A percentile compares a stretch with the other conserved stretches of the same genome.
Evolutionary conservation across 2,888 invertebrate genomes (phyloP).

Genomic region (Allophyes oxyacanthae): DNA sequence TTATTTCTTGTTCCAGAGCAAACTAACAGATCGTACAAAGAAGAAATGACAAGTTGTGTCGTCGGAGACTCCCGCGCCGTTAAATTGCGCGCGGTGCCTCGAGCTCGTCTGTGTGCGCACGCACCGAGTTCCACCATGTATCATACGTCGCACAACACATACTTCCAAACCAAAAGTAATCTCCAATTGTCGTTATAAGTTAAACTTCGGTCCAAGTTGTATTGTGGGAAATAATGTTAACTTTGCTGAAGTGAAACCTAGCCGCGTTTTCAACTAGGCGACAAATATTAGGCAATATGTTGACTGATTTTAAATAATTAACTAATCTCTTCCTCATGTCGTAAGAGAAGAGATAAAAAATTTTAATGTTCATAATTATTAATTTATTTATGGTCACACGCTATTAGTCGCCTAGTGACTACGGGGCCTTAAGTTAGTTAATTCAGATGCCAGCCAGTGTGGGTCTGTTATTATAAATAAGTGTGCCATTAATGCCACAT

Average conservation of each 20-base stretch:
- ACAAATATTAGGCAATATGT: neutral
- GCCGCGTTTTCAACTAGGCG: constrained; percentile 6
- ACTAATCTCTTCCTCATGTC: too few species aligned
- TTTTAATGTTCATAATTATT: too few species aligned
- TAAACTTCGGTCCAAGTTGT: constrained; percentile 13
- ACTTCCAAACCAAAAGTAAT: constrained; percentile 33
- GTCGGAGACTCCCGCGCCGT: constrained; percentile 46
- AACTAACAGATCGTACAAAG: constrained; percentile 72
- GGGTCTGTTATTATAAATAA: constrained; percentile 22
- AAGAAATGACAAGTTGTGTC: constrained; percentile 75
- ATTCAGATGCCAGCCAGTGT: constrained; percentile 8
- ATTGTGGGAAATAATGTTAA: constrained; percentile 2
- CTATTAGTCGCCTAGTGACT: constrained; percentile 9
- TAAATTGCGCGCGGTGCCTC: constrained; percentile 54
- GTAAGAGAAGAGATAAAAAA: too few species aligned
- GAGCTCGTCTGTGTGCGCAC: constrained; percentile 46
- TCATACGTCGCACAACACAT: constrained; percentile 19
- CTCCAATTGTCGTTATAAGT: constrained; percentile 15
- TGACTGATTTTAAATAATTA: neutral
- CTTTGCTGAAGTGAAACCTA: constrained; percentile 5
- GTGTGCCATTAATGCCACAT: constrained; percentile 50
- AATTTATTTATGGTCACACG: too few species aligned
- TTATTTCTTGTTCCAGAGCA: constrained; percentile 64
- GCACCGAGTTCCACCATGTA: constrained; percentile 27
- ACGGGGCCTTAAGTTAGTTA: constrained; percentile 2